Conservation (phyloP, 2,888 invertebrate genomes). For the Tubiluchus corallicola region DNA sequence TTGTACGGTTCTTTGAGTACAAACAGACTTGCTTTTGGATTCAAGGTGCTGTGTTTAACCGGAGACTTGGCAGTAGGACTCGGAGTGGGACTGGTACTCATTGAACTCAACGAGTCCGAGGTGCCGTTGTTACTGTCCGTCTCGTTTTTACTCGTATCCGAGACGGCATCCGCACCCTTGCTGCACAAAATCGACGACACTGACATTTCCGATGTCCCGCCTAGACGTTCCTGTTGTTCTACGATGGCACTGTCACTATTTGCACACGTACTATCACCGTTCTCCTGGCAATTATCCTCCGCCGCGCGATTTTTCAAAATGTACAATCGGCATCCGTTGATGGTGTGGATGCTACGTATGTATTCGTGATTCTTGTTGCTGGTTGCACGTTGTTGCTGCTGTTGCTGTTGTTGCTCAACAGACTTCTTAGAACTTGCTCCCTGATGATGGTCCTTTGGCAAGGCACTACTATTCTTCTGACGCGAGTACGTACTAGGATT, state of each 20-base stretch:
- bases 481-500: too few relatives aligned
- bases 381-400: not conserved
- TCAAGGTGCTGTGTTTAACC: not conserved
- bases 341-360: slow-evolving; percentile 3
- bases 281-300: not conserved
- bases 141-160: not conserved
- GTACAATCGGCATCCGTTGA: slow-evolving; percentile 1
- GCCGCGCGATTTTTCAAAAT: not conserved
- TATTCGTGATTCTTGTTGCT: not conserved
- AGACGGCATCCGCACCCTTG: not conserved
- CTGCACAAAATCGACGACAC: too few relatives aligned
- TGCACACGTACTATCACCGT: too few relatives aligned
- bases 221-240: too few relatives aligned
- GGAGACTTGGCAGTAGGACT: not conserved
- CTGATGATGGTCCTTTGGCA: too few relatives aligned
- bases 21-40: not conserved
- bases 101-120: not conserved
- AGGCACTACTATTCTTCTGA: too few relatives aligned
- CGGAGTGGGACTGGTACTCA: too few relatives aligned
- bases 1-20: not conserved
- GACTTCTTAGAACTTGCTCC: too few relatives aligned
- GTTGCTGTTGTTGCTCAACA: not conserved
- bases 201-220: not conserved
- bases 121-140: not conserved
- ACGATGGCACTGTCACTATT: too few relatives aligned